Evolutionary conservation across 2,888 invertebrate species (phyloP).

Genomic region (Drosophila acutilabella): DNA sequence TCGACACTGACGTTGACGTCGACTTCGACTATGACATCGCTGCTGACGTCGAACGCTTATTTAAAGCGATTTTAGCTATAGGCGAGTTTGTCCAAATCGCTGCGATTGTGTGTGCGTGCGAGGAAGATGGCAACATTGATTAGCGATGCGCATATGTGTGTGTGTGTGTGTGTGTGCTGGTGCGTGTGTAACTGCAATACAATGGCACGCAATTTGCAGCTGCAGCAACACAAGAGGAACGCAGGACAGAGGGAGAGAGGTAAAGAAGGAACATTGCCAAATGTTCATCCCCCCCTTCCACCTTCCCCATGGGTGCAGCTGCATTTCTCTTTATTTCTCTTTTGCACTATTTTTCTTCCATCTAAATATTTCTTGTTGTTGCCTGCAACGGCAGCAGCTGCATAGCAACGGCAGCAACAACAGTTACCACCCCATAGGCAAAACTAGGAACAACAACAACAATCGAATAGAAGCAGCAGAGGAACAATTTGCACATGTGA

Average conservation of each 20-base stretch:
- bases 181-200: constrained; percentile 29
- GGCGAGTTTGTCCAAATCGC: constrained; percentile 13
- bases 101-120: constrained; percentile 16
- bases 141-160: constrained; percentile 11
- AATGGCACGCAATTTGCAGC: constrained; percentile 54
- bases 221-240: constrained; percentile 15
- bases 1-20: neutral
- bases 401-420: constrained; percentile 13
- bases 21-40: too few relatives aligned
- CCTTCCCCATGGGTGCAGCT: constrained; percentile 29
- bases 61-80: constrained; percentile 2
- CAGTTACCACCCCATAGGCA: constrained; percentile 36
- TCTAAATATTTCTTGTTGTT: constrained; percentile 23
- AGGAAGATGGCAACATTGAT: constrained; percentile 5
- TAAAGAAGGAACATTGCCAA: neutral
- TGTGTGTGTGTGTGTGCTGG: constrained; percentile 13
- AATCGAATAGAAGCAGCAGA: neutral
- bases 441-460: constrained; percentile 17
- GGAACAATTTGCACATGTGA: constrained; percentile 3
- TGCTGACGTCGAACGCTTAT: neutral
- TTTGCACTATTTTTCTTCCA: constrained; percentile 1
- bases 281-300: constrained; percentile 15
- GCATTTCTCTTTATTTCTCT: constrained; percentile 25
- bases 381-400: constrained; percentile 53
- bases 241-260: neutral